Conservation (phyloP, 2,113 vertebrate species). For the Myrmophylax atrothorax region DNA sequence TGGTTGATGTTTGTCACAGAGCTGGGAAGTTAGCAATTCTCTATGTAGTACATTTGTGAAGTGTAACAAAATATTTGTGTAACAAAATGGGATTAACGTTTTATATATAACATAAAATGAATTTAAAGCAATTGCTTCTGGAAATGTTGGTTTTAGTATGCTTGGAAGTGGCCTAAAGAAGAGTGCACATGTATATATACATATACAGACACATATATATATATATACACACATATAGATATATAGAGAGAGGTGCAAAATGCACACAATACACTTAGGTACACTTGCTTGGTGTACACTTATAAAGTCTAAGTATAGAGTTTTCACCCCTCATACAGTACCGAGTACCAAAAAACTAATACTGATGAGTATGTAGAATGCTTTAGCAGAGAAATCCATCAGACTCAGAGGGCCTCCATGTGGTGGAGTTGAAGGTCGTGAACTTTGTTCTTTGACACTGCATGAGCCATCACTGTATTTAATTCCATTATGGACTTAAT, state of each 20-base stretch:
- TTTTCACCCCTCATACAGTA: neutral
- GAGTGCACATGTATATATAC: neutral
- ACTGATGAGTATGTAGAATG: neutral
- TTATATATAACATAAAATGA: neutral
- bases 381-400: neutral
- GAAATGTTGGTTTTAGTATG: neutral
- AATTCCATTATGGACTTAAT: neutral
- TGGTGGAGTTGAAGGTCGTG: neutral
- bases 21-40: neutral
- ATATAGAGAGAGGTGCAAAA: neutral
- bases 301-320: neutral
- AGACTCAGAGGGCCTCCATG: neutral
- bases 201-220: neutral
- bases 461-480: neutral
- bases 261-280: neutral
- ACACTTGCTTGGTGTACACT: neutral
- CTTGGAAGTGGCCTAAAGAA: neutral
- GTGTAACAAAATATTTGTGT: neutral
- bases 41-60: neutral
- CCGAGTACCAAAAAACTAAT: neutral
- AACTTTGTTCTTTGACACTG: neutral
- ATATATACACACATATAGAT: neutral
- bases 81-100: neutral
- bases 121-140: neutral
- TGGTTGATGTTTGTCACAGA: neutral